Evolutionary conservation across 2,888 invertebrate genomes (phyloP), one percentile per base, ranked within the genome.

Genomic region (Conomelus anceps): DNA sequence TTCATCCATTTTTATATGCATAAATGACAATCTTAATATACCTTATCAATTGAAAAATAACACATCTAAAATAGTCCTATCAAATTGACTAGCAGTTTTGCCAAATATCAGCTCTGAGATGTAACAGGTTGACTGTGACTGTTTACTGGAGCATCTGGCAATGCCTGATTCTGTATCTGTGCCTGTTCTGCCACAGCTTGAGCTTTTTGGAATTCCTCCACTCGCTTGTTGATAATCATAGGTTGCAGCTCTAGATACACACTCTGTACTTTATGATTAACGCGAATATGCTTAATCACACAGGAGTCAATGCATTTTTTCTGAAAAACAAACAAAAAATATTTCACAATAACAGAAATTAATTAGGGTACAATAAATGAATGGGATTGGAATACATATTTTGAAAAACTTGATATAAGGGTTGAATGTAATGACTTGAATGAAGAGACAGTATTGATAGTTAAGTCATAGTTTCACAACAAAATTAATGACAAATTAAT

Each of bases 171-270:
- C 22, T 84, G 22, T 22, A 34, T 22, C n/a, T 89, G 41, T 22
- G 22, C 20, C 22, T 26, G 41, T 84, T 92, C 91, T 26, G 91
- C 87, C 26, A 91, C 89, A 85, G 91, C 91, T 90, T 92, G 92
- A 86, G 91, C 91, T 87, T 91, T 92, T 90, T 93, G 93, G 89
- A 93, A 92, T 91, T 95, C 95, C 91, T 94, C 94, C 90, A 94
- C 93, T 91, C 94, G 93, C 91, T 93, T 94, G 90, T 94, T 93
- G 24, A 94, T 93, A 90, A 95, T 94, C 88, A 93, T 92, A 84
- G 94, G 94, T 92, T 95, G 95, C 23, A 95, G 93, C 92, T 95
- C 95, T 92, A 95, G 93, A 92, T 94, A 96, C 89, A 94, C 93
- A 91, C 94, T 93, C 95, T 95, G 95, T 89, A 95, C 92, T 92